Evolutionary conservation across 2,113 vertebrate genomes (phyloP), one percentile per base, ranked within the genome.

Genomic region (Entomyzon cyanotis): DNA sequence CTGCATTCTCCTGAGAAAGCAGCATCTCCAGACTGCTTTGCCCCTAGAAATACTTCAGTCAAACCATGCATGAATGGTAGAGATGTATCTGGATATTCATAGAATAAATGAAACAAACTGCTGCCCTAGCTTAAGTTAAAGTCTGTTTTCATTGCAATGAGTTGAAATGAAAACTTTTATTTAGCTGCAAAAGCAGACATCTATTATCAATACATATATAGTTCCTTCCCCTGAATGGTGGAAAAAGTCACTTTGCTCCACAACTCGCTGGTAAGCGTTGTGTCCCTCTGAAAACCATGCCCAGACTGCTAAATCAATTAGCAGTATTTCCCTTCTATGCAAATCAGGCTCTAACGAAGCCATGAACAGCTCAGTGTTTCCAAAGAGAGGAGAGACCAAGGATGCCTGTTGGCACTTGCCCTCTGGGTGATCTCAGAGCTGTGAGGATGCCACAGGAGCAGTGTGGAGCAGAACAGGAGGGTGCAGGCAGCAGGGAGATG

Each of bases 371-470:
- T 64, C 53, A 24, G 19, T n/a, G 67, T 50, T 71, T 30, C 37
- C 25, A n/a, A 20, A 63, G 33, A 55, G 39, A 46, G 37, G 31
- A 60, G 19, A 73, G 19, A 78, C 10, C 47, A 56, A 60, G 81
- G 74, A 28, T 35, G 23, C 12, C 52, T 63, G 10, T 35, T 50
- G 42, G 42, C 28, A 0, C 21, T 69, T 35, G 39, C 8, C 30
- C 47, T 64, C 70, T 47, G 33, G 16, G 2, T 47, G 42, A 24
- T 70, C 58, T 59, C 39, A 50, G 76, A 85, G 52, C 33, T 9
- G 10, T 35, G 39, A 78, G 42, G 41, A 42, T 79, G 62, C 39
- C 68, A 20, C 0, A 0, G 49, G 25, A 39, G 15, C 24, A 1
- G 0, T 1, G 35, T 39, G 50, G 35, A 30, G 39, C 2, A 2